phyloP scores from a whole-genome alignment of 1,140 invertebrate species.

The Hormaphis cornu region DNA sequence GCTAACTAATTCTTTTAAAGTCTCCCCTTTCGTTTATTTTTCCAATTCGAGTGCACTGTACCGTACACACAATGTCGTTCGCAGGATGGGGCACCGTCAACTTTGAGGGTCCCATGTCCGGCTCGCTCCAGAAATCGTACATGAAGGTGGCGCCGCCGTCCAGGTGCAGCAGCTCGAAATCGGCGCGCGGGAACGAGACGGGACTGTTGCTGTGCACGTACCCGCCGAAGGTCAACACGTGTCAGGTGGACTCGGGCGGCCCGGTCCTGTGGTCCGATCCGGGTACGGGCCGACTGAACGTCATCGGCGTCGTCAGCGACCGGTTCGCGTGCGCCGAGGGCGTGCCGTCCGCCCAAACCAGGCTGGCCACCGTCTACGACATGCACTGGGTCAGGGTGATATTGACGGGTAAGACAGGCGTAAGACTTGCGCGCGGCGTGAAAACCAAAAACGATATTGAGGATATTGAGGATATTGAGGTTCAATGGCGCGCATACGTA shows the following conservation, averaged over 20 bases:
- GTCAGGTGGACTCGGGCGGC: constrained; percentile 6
- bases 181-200: neutral
- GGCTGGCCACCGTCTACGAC: neutral
- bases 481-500: no score
- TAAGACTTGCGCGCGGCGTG: no score
- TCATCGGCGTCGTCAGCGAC: neutral
- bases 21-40: no score
- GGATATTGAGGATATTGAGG: no score
- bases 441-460: no score
- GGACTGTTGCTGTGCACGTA: neutral
- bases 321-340: neutral
- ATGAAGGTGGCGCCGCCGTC: neutral
- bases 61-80: no score
- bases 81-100: neutral
- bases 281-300: neutral
- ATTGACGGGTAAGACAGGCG: neutral
- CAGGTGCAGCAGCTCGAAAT: no score
- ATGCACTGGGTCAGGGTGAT: constrained; percentile 5
- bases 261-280: constrained; percentile 5
- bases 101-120: neutral
- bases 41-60: no score
- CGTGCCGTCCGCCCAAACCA: neutral
- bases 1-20: no score
- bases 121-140: neutral
- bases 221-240: neutral